Base-by-base conservation (phyloP, 1,140 invertebrate species). In the Atta colombica region DNA sequence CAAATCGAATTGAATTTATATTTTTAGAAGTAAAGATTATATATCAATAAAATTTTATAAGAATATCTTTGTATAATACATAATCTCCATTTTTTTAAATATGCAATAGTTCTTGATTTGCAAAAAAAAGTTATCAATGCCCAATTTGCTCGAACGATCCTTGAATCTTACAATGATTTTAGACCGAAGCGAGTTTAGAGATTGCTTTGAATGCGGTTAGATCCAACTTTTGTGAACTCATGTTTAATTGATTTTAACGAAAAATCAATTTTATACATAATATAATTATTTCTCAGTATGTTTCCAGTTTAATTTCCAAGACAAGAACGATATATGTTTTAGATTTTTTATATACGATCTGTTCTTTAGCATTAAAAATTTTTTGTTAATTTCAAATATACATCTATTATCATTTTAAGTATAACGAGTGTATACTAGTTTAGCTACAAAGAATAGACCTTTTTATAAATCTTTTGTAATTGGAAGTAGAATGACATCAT, bases 391-490 rank as follows among this genome's bases (percentile, higher is more conserved):
- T 49, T 49, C 49, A 49, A 49, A 49, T 49, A 49, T 49, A 14
- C 14, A 14, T 49, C 49, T 12, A 49, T 14, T 49, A 21, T 49
- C 10, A 49, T 12, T 49, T 49, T 49, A 14, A 49, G 10, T 49
- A 35, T 5, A 35, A 35, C 5, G 31, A 49, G 49, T 12, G 12
- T 49, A 49, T 14, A 49, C 10, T 49, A 49, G 10, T 49, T 49
- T 12, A 49, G 49, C 10, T 49, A 16, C 14, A 51, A 51, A 51
- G 14, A 51, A 51, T 16, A 51, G 1, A 51, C 4, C 3, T 16
- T 49, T 49, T 72, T 18, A 53, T 53, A 72, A 8, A 53, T n/a
- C n/a, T 74, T n/a, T 72, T 35, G 53, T 45, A 77, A 28, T 10
- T 16, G 8, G 4, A 53, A 3, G 0, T 6, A 55, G 8, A 60